Evolutionary conservation across 2,113 vertebrate species (phyloP).

Genomic region (Sigmodon hispidus): DNA sequence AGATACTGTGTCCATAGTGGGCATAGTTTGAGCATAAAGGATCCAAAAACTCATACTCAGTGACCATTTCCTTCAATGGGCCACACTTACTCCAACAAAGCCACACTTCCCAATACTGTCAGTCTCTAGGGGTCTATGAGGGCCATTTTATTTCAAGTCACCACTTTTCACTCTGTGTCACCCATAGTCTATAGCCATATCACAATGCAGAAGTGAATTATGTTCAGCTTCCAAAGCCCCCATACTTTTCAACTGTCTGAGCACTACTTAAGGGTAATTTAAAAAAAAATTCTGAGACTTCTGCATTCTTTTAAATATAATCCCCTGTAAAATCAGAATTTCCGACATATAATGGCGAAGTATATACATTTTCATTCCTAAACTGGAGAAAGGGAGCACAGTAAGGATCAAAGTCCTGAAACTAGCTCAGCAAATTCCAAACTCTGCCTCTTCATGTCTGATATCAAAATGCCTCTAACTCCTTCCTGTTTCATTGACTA

Average conservation of each 20-base stretch:
- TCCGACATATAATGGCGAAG: too few relatives aligned
- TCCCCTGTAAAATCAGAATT: not conserved
- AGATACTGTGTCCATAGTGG: not conserved
- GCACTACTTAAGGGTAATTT: not conserved
- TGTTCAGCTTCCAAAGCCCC: not conserved
- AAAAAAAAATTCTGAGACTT: not conserved
- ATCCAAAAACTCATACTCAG: not conserved
- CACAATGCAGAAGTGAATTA: not conserved
- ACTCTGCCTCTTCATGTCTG: not conserved
- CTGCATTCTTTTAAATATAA: not conserved
- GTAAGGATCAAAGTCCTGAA: too few relatives aligned
- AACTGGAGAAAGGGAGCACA: not conserved
- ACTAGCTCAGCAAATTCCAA: not conserved
- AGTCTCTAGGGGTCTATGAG: not conserved
- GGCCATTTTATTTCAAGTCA: not conserved
- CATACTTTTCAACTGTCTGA: not conserved
- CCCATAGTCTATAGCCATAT: not conserved
- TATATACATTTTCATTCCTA: not conserved
- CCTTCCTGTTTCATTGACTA: not conserved
- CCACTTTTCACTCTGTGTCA: not conserved
- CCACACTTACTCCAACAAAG: too few relatives aligned
- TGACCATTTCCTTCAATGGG: too few relatives aligned
- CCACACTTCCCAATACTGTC: not conserved
- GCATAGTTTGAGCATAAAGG: not conserved
- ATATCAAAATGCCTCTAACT: not conserved